Evolutionary conservation across 2,113 vertebrate genomes (phyloP).

Genomic region (Empidonax traillii): DNA sequence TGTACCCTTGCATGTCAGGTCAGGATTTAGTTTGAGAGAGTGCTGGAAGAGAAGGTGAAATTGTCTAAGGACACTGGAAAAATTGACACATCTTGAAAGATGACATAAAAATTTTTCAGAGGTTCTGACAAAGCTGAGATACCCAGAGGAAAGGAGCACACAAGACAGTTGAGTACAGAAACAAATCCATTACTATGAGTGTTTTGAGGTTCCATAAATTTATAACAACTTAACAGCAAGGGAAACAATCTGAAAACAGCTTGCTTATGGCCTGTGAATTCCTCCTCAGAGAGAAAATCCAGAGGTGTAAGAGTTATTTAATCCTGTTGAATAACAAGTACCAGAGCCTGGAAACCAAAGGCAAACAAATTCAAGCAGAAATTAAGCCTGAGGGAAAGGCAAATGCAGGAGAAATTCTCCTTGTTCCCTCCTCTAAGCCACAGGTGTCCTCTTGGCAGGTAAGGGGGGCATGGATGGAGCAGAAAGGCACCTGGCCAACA

Average conservation of each 20-base stretch:
- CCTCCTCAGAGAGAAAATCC: neutral
- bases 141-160: neutral
- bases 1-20: neutral
- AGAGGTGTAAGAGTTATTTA: neutral
- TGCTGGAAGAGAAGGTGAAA: neutral
- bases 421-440: neutral
- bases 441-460: neutral
- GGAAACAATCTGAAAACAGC: constrained; percentile 4
- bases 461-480: neutral
- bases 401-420: rapidly evolving
- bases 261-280: neutral
- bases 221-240: neutral
- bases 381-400: neutral
- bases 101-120: neutral
- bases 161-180: neutral
- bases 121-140: neutral
- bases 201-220: neutral
- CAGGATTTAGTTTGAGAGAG: neutral
- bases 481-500: neutral
- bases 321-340: neutral
- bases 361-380: neutral
- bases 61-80: neutral
- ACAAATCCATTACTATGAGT: neutral
- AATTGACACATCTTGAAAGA: neutral
- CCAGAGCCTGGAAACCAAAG: neutral